Conservation (phyloP, 2,113 vertebrate genomes). For the Columbina picui region DNA sequence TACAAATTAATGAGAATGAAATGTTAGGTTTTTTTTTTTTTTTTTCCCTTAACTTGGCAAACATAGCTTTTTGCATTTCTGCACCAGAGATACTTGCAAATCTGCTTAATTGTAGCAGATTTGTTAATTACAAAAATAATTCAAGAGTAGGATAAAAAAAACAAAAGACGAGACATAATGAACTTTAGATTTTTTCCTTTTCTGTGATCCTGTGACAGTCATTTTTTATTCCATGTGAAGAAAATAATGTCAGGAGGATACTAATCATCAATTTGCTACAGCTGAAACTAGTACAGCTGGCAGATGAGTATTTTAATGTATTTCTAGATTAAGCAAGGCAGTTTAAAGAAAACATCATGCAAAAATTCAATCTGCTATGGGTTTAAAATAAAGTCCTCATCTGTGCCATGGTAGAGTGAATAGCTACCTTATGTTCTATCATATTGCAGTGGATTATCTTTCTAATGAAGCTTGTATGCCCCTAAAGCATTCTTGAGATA, state of each 20-base stretch:
- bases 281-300: conserved; percentile 78
- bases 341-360: conserved; percentile 75
- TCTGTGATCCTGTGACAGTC: conserved; percentile 35
- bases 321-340: conserved; percentile 79
- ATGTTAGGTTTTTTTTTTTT: not conserved
- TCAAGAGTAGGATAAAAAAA: conserved; percentile 21
- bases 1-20: not conserved
- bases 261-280: conserved; percentile 74
- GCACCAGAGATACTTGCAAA: not conserved
- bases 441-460: conserved; percentile 73
- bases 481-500: conserved; percentile 53
- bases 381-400: conserved; percentile 78
- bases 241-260: conserved; percentile 73
- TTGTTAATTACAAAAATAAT: conserved; percentile 38
- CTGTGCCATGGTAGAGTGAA: conserved; percentile 68
- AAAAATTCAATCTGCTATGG: conserved; percentile 74
- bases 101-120: not conserved
- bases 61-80: not conserved
- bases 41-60: not conserved
- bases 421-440: conserved; percentile 75
- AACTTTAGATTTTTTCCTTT: not conserved
- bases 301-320: conserved; percentile 76
- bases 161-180: not conserved
- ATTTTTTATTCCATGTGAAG: conserved; percentile 53
- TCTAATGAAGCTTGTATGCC: conserved; percentile 68